Evolutionary conservation across 1,140 invertebrate species (phyloP), one percentile per base, ranked within the genome.

Genomic region (Bombyx mori): DNA sequence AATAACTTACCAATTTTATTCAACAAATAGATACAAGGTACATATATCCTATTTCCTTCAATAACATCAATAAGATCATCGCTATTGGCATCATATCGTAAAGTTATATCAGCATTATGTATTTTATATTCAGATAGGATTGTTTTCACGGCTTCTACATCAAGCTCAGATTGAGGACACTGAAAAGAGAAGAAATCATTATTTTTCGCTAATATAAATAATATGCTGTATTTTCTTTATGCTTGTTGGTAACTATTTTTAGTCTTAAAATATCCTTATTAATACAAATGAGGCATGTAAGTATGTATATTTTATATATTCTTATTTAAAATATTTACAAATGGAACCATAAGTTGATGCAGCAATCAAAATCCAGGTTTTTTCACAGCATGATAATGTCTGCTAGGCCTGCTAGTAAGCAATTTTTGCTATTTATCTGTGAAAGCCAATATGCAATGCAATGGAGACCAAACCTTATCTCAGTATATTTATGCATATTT

Each of bases 61-160:
- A 99, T 96, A 22, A 99, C 95, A 88, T 99, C 99, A 81, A 99
- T 99, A 9, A 99, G 88, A 88, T 99, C 99, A 86, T 99, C 99
- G 67, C 95, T 94, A 3, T 96, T 98, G 0, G 98, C 97, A 88
- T 99, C 98, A 77, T 96, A 98, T 66, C 96, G 91, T 6, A 99
- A 87, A 0, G 96, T 97, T 43, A 99, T 95, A 82, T 99, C 99
- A 52, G 98, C 99, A 90, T 99, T 99, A 78, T 99, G 97, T 61
- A 99, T 99, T 88, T 96, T 97, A 83, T 99, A 99, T 86, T 99
- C 99, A 1, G 95, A 95, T 35, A 99, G 88, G 81, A 99, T 99
- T 7, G 95, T 94, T 89, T 97, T 99, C 0, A 99, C 98, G 1
- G 95, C 93, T 68, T 99, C 99, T 35, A 93, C 73, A 87, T 99